These are phyloP conservation scores for Sinocyclocheilus anshuiensis DNA, from an alignment of 2,113 vertebrate species.

Conservation along the genomic window DNA sequence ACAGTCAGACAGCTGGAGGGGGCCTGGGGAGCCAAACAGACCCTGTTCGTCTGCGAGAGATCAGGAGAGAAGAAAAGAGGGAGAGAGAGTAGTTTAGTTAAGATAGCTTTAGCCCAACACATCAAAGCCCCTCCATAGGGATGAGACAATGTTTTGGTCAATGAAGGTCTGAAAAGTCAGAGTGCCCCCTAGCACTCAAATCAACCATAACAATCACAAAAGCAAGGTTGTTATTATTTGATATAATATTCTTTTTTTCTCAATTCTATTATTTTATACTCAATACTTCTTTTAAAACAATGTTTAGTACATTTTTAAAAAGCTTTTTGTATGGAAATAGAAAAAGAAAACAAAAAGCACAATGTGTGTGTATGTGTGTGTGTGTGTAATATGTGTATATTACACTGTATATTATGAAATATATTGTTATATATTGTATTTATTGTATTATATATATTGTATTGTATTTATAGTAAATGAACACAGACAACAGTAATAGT, in stretches of 20 bases:
- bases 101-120: conserved; percentile 12
- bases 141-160: conserved; percentile 32
- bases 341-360: neutral
- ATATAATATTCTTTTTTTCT: neutral
- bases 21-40: conserved; percentile 82
- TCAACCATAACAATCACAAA: conserved; percentile 32
- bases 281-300: neutral
- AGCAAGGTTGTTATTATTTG: neutral
- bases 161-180: conserved; percentile 39
- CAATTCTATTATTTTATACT: neutral
- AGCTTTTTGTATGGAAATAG: neutral
- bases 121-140: conserved; percentile 35
- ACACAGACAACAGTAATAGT: no score
- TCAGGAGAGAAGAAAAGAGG: neutral
- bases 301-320: neutral
- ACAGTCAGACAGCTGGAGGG: conserved; percentile 55
- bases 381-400: no score
- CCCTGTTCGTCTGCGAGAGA: conserved; percentile 61
- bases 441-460: no score
- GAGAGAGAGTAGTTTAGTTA: neutral
- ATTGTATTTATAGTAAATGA: no score
- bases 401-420: no score
- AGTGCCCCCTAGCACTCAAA: conserved; percentile 46
- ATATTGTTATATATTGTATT: no score
- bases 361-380: neutral